Percentiles rank a stretch among this genome's conserved stretches.
These are phyloP conservation scores for Notodonta ziczac DNA, from an alignment of 2,888 invertebrate species.

Conservation along the genomic window DNA sequence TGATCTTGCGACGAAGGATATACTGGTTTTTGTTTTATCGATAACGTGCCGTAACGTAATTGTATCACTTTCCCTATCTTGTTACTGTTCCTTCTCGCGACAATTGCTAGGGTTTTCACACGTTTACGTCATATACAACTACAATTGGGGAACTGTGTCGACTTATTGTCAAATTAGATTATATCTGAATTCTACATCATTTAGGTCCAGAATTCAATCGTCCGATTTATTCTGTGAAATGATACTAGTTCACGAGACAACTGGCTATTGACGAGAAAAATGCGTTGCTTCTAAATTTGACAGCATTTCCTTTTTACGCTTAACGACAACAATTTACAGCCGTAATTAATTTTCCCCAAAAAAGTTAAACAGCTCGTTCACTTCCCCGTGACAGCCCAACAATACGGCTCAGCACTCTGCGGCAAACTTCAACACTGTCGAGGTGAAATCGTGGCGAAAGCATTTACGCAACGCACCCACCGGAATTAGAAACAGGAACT, in stretches of 20 bases:
- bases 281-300: too few relatives aligned
- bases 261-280: too few relatives aligned
- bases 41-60: constrained; percentile 7
- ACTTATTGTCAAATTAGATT: too few relatives aligned
- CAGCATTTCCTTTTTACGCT: too few relatives aligned
- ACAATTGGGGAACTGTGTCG: too few relatives aligned
- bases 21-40: constrained; percentile 7
- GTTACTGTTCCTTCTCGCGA: constrained; percentile 1
- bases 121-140: neutral
- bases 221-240: too few relatives aligned
- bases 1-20: constrained; percentile 10
- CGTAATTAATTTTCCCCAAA: too few relatives aligned
- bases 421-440: constrained; percentile 38
- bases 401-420: constrained; percentile 35
- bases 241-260: too few relatives aligned
- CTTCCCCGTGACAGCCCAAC: neutral
- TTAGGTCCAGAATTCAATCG: too few relatives aligned
- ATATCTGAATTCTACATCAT: too few relatives aligned
- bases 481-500: constrained; percentile 45
- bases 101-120: neutral
- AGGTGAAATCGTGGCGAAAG: constrained; percentile 63
- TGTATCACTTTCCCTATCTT: constrained; percentile 6
- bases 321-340: too few relatives aligned
- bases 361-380: too few relatives aligned
- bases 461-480: constrained; percentile 51